Base-by-base conservation (phyloP, 2,113 vertebrate genomes). In the Dicerorhinus sumatrensis region DNA sequence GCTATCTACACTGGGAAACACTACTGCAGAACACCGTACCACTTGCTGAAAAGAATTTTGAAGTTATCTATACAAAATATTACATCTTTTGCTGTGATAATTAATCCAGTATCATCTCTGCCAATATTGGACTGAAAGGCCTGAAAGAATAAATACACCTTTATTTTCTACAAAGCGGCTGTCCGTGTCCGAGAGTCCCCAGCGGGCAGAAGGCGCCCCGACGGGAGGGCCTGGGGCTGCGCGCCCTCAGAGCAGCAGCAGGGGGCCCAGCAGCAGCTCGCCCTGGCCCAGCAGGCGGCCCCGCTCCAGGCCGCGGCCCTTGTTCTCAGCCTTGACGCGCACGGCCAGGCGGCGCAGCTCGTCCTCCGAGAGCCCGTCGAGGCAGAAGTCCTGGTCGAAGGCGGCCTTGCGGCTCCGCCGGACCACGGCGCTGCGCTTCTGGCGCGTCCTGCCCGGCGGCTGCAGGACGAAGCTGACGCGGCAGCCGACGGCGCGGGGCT, bases 351-450 rank as follows among this genome's bases (percentile, higher is more conserved):
- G 97, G 83, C 94, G 93, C 60, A 99, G 97, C 91, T 99, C 98
- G 3, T 99, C 99, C 89, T 99, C 99, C 0, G 99, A 96, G 79
- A 99, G 98, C 0, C 98, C 97, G 12, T 99, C 99, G 82, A 99
- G 99, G 98, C 99, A 99, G 95, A 99, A 99, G 98, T 99, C 99
- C 97, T 99, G 99, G 48, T 99, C 99, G 93, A 99, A 99, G 94
- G 98, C 99, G 0, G 99, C 99, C 93, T 99, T 99, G 27, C 98
- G 98, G 97, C 99, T 99, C 96, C 99, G 99, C 89, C 98, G 98
- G 83, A 99, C 98, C 84, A 99, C 98, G 0, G 99, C 99, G 98
- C 99, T 99, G 86, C 98, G 98, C 67, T 99, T 99, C 97, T 98
- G 99, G 94, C 99, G 99, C 73, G 98, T 72, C 96, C 99, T 99